A percentile compares a stretch with the other conserved stretches of the same genome.
Conservation (phyloP, 2,113 vertebrate genomes). For the Raja brachyura region DNA sequence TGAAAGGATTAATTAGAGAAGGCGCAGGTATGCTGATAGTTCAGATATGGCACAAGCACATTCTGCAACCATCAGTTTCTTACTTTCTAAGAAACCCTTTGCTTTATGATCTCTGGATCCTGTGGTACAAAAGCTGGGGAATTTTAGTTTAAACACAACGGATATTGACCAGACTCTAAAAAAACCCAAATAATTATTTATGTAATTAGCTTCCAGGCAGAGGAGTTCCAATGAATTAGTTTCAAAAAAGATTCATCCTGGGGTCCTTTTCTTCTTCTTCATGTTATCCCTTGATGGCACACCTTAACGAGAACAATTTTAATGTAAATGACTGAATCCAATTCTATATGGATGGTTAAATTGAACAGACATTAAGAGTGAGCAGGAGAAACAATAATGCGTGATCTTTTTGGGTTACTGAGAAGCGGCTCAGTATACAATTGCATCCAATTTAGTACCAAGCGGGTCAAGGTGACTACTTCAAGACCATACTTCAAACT, state of each 20-base stretch:
- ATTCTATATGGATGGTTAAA: too few relatives aligned
- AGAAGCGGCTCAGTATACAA: neutral
- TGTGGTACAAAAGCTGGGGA: neutral
- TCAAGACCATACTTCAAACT: neutral
- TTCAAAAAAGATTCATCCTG: neutral
- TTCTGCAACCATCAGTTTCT: neutral
- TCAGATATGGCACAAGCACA: neutral
- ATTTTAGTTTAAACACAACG: neutral
- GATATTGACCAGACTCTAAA: neutral
- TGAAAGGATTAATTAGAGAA: neutral
- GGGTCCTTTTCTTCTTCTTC: neutral
- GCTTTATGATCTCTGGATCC: neutral
- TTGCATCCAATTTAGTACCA: neutral
- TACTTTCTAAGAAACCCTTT: neutral
- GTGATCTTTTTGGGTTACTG: neutral
- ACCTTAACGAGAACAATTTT: too few relatives aligned
- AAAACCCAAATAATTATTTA: neutral
- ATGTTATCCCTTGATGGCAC: neutral
- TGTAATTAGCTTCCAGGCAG: neutral
- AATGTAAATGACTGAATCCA: too few relatives aligned
- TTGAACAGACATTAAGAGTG: too few relatives aligned
- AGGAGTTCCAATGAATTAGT: neutral
- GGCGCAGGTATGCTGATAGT: neutral
- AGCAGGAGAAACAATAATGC: too few relatives aligned
- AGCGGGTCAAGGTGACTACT: neutral